Evolutionary conservation across 2,113 vertebrate species (phyloP).

Genomic region (Rattus norvegicus): DNA sequence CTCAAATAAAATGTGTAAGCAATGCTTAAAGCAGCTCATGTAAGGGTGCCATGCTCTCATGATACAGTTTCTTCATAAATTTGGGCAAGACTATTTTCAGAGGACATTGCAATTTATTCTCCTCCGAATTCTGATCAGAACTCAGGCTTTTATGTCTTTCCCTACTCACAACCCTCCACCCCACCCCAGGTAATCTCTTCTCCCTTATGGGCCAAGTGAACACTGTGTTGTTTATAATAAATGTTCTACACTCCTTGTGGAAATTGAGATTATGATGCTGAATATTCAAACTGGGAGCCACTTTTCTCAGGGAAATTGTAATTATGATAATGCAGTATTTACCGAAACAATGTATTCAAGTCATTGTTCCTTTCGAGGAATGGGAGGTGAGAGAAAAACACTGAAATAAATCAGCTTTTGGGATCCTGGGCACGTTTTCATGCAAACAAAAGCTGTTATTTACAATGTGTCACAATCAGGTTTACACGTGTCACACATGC

Average conservation of each 20-base stretch:
- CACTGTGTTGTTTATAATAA: constrained; percentile 70
- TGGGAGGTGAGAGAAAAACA: constrained; percentile 58
- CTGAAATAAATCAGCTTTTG: constrained; percentile 56
- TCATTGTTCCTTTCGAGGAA: constrained; percentile 72
- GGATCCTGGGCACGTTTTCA: not conserved
- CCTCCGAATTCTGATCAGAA: constrained; percentile 51
- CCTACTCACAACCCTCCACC: not conserved
- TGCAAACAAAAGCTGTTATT: not conserved
- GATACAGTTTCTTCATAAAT: constrained; percentile 31
- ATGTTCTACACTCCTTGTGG: constrained; percentile 63
- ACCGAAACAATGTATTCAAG: constrained; percentile 65
- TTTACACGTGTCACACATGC: not conserved
- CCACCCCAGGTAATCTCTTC: constrained; percentile 52
- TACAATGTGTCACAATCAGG: not conserved
- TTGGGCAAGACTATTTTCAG: not conserved
- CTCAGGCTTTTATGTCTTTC: not conserved
- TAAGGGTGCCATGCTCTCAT: not conserved
- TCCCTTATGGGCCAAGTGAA: constrained; percentile 67
- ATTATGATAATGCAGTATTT: constrained; percentile 78
- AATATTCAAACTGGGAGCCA: constrained; percentile 67
- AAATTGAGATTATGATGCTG: constrained; percentile 70
- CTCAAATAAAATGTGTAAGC: not conserved
- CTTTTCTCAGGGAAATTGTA: constrained; percentile 76
- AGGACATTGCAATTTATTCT: not conserved
- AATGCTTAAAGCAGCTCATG: not conserved